Conservation (phyloP, 2,888 invertebrate genomes). For the Ptycholaimellus sp. region DNA sequence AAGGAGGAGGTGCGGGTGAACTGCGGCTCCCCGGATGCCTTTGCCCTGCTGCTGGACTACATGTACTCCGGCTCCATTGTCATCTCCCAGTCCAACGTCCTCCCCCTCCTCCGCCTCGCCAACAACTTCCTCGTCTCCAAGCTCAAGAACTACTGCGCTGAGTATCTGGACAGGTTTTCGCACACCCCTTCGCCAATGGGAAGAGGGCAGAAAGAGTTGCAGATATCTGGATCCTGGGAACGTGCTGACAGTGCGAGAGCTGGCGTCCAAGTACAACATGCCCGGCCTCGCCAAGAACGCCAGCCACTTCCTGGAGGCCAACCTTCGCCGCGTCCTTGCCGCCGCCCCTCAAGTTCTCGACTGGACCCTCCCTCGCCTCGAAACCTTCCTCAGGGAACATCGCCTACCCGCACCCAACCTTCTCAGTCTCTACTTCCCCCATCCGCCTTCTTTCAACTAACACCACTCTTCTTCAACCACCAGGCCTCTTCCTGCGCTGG, state of each 20-base stretch:
- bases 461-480: too few species aligned
- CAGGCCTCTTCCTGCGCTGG: constrained; percentile 38
- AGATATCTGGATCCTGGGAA: constrained; percentile 40
- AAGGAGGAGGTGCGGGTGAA: constrained; percentile 33
- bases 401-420: too few species aligned
- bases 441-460: too few species aligned
- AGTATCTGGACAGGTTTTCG: constrained; percentile 39
- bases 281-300: constrained; percentile 36
- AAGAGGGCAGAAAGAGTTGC: too few species aligned
- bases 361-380: constrained; percentile 5
- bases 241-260: constrained; percentile 39
- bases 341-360: not conserved
- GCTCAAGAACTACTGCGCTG: constrained; percentile 40
- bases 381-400: constrained; percentile 20
- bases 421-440: too few species aligned
- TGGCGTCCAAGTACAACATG: constrained; percentile 39
- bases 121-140: constrained; percentile 38
- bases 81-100: constrained; percentile 38
- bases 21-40: constrained; percentile 37
- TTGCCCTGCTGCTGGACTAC: constrained; percentile 38
- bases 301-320: constrained; percentile 35
- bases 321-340: constrained; percentile 26
- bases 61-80: constrained; percentile 42
- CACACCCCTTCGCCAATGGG: too few species aligned
- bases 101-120: constrained; percentile 39